phyloP scores from a whole-genome alignment of 2,888 invertebrate genomes.

The Rhingia campestris region DNA sequence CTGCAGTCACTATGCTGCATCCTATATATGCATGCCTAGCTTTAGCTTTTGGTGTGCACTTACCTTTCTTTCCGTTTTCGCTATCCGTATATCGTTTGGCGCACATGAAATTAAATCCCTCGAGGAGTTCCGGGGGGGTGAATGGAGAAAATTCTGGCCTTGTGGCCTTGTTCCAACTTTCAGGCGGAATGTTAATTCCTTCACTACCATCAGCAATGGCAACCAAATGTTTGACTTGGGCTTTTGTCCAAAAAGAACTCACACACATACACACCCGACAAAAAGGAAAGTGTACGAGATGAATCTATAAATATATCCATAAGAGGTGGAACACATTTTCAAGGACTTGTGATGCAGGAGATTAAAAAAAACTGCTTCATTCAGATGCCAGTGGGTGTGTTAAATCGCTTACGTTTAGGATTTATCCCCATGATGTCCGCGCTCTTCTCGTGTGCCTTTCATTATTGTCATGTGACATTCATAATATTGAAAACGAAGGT shows the following conservation, averaged over 20 bases:
- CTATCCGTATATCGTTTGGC: background rate
- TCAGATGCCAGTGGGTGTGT: constrained; percentile 27
- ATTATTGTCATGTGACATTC: constrained; percentile 60
- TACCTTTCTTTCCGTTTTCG: constrained; percentile 26
- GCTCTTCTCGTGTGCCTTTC: constrained; percentile 2
- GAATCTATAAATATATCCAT: constrained; percentile 13
- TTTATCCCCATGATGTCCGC: constrained; percentile 1
- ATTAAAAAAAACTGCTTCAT: constrained; percentile 4
- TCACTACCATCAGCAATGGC: constrained; percentile 7
- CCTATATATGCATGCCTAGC: background rate
- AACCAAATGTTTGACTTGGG: constrained; percentile 53
- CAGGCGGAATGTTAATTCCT: constrained; percentile 48
- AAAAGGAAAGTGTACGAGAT: constrained; percentile 13
- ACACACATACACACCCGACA: background rate
- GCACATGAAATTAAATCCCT: constrained; percentile 31
- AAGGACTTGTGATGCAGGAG: constrained; percentile 47
- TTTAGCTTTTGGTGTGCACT: constrained; percentile 1
- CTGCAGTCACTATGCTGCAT: constrained; percentile 31
- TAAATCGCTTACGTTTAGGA: constrained; percentile 52
- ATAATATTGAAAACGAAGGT: constrained; percentile 51
- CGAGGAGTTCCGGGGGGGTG: background rate
- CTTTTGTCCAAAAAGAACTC: constrained; percentile 27
- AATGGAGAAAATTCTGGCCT: constrained; percentile 36
- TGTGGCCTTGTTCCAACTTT: constrained; percentile 65
- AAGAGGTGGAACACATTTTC: constrained; percentile 32